Percentiles rank a stretch among this genome's conserved stretches.
phyloP scores from a whole-genome alignment of 2,888 invertebrate genomes.

The Anorthoa munda region DNA sequence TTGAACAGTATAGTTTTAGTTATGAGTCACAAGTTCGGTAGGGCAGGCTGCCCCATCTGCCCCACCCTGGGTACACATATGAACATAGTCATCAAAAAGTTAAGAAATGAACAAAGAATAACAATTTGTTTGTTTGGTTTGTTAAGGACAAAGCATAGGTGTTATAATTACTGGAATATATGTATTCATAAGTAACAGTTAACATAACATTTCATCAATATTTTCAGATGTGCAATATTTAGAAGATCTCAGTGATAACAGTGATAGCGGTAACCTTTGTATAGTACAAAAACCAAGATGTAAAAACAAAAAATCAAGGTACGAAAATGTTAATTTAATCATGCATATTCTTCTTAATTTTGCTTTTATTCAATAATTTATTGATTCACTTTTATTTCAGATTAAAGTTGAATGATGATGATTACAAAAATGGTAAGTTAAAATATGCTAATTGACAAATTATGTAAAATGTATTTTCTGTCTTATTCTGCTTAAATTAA shows the following conservation, averaged over 20 bases:
- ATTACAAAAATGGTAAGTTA: constrained; percentile 59
- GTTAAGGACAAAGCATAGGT: neutral
- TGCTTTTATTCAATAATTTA: neutral
- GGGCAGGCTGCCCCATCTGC: too few relatives aligned
- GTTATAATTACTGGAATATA: neutral
- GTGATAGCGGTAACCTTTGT: constrained; percentile 66
- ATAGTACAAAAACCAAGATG: constrained; percentile 59
- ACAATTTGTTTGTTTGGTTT: too few relatives aligned
- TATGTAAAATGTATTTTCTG: neutral
- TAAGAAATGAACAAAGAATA: too few relatives aligned
- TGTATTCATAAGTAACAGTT: neutral
- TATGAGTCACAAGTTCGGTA: too few relatives aligned
- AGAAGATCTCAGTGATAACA: constrained; percentile 70
- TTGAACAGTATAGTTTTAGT: too few relatives aligned
- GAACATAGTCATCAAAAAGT: neutral
- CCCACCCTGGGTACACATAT: too few relatives aligned
- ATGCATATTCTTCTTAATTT: neutral
- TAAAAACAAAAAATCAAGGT: constrained; percentile 9
- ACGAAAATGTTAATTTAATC: constrained; percentile 58
- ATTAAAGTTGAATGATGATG: constrained; percentile 46
- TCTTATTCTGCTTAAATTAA: too few relatives aligned
- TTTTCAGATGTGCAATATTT: constrained; percentile 75
- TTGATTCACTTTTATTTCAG: constrained; percentile 61
- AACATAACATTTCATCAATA: constrained; percentile 4
- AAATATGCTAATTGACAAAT: neutral